Percentiles rank a stretch among this genome's conserved stretches.
Evolutionary conservation across 2,113 vertebrate species (phyloP).

Genomic region (Ceuthmochares aereus): DNA sequence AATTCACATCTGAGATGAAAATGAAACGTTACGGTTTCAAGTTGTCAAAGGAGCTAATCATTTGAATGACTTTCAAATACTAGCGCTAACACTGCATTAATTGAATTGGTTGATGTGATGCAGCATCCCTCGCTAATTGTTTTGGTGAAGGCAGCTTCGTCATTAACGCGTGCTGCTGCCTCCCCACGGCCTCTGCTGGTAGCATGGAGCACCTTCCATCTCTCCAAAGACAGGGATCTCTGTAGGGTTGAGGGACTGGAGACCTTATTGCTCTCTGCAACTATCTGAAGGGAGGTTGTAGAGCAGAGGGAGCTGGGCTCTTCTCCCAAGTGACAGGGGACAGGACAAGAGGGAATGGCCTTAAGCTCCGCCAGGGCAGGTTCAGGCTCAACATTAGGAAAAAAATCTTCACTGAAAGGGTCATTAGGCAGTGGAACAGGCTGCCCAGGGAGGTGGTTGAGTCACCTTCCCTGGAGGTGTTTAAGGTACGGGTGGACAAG

Average conservation of each 20-base stretch:
- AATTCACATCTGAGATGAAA: conserved; percentile 2
- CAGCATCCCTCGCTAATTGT: not conserved
- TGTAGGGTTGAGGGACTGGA: not conserved
- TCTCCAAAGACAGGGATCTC: not conserved
- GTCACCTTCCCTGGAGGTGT: too few relatives aligned
- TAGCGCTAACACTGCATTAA: not conserved
- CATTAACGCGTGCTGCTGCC: not conserved
- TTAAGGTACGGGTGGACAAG: too few relatives aligned
- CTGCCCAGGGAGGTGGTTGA: too few relatives aligned
- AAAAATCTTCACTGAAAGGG: too few relatives aligned
- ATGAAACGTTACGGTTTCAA: not conserved
- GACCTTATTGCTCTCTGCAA: too few relatives aligned
- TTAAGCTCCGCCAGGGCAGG: too few relatives aligned
- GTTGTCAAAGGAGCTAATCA: conserved; percentile 21
- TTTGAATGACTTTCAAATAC: not conserved
- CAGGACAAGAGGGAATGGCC: too few relatives aligned
- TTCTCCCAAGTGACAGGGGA: too few relatives aligned
- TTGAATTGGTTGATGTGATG: conserved; percentile 1
- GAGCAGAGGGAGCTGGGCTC: too few relatives aligned
- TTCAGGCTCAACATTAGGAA: too few relatives aligned
- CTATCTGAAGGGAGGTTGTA: too few relatives aligned
- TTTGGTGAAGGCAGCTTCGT: not conserved
- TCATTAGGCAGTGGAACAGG: too few relatives aligned
- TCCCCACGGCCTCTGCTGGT: not conserved
- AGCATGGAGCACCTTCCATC: not conserved